These are phyloP conservation scores for Nesospiza acunhae DNA, from an alignment of 2,113 vertebrate species.

Conservation along the genomic window DNA sequence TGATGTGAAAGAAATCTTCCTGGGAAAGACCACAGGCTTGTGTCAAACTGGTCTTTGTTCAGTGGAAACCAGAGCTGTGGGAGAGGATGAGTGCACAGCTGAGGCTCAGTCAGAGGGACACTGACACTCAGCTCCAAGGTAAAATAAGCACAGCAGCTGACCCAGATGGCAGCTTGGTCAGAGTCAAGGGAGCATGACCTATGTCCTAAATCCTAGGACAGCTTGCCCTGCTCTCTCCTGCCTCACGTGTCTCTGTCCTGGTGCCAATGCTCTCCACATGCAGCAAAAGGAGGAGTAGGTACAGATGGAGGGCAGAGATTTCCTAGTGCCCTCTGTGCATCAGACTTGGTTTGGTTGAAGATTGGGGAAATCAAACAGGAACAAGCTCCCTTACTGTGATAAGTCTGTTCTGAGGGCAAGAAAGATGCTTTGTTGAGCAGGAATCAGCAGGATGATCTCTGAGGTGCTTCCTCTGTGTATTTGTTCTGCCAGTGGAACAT, in stretches of 20 bases:
- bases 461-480: constrained; percentile 17
- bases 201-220: neutral
- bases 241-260: neutral
- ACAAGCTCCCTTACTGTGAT: neutral
- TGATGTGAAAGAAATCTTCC: neutral
- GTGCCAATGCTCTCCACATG: neutral
- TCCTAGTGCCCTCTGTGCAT: neutral
- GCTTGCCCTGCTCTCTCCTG: neutral
- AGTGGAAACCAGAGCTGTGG: neutral
- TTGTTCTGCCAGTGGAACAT: neutral
- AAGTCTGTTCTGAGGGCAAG: neutral
- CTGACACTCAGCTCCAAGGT: neutral
- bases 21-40: neutral
- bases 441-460: neutral
- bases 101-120: neutral
- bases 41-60: neutral
- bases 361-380: neutral
- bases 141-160: neutral
- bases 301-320: neutral
- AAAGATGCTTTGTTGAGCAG: neutral
- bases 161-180: neutral
- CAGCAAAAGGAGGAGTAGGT: neutral
- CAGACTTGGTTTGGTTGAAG: neutral
- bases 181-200: neutral
- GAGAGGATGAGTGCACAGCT: neutral